phyloP scores from a whole-genome alignment of 2,888 invertebrate genomes.

The Mesorhabditis sp. region DNA sequence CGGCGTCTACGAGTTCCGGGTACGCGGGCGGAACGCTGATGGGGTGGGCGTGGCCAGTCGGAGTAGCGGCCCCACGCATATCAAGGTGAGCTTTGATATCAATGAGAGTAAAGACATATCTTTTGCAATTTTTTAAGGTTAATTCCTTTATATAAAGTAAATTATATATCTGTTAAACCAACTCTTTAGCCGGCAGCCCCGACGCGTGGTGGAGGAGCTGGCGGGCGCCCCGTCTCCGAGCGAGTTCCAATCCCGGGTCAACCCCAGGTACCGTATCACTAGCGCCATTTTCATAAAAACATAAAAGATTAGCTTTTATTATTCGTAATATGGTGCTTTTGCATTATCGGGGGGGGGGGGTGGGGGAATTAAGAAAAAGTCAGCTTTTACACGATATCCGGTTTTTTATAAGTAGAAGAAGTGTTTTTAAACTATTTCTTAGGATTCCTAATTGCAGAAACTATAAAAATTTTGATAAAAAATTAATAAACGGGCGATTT shows the following conservation, averaged over 20 bases:
- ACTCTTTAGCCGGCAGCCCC: constrained; percentile 26
- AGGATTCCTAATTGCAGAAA: too few species aligned
- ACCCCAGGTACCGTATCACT: constrained; percentile 25
- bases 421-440: too few species aligned
- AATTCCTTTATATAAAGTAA: not conserved
- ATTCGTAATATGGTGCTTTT: too few species aligned
- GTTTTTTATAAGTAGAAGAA: too few species aligned
- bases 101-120: too few species aligned
- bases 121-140: not conserved
- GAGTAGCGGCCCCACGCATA: not conserved
- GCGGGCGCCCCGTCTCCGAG: constrained; percentile 15
- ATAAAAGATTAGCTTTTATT: too few species aligned
- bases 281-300: constrained; percentile 15
- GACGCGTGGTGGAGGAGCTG: constrained; percentile 17
- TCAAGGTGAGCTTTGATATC: not conserved
- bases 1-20: constrained; percentile 58
- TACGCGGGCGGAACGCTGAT: constrained; percentile 49
- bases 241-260: constrained; percentile 29
- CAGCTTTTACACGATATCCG: too few species aligned
- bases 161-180: not conserved
- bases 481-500: too few species aligned
- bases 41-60: constrained; percentile 39
- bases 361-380: too few species aligned
- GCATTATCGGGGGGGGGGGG: too few species aligned
- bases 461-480: too few species aligned